A percentile compares a stretch with the other conserved stretches of the same genome.
These are phyloP conservation scores for Arothron firmamentum DNA, from an alignment of 2,113 vertebrate species.

Conservation along the genomic window DNA sequence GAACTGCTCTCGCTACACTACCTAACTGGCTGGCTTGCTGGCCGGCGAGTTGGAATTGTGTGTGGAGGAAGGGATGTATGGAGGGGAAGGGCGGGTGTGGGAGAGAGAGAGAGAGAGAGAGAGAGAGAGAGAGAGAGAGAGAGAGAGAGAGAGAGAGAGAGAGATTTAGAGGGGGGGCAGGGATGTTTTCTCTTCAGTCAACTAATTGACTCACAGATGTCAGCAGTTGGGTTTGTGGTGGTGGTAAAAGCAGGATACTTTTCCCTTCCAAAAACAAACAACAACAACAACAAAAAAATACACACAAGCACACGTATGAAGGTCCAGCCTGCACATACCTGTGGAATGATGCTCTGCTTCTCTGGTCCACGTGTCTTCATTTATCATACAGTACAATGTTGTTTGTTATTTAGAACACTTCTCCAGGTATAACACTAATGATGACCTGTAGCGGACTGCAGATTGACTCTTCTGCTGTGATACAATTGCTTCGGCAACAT, in stretches of 20 bases:
- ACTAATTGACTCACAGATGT: slow-evolving; percentile 78
- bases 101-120: slow-evolving; percentile 30
- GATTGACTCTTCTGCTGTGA: too few relatives aligned
- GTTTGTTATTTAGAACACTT: too few relatives aligned
- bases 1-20: slow-evolving; percentile 52
- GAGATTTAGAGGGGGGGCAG: slow-evolving; percentile 58
- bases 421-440: too few relatives aligned
- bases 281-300: slow-evolving; percentile 18
- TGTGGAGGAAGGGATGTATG: slow-evolving; percentile 57
- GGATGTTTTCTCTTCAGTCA: slow-evolving; percentile 74
- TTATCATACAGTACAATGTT: too few relatives aligned
- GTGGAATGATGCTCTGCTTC: slow-evolving; percentile 14
- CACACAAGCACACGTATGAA: not conserved
- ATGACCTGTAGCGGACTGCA: too few relatives aligned
- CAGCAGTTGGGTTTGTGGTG: slow-evolving; percentile 57
- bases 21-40: slow-evolving; percentile 44
- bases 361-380: slow-evolving; percentile 7
- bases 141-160: slow-evolving; percentile 28
- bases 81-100: slow-evolving; percentile 30
- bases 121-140: slow-evolving; percentile 37
- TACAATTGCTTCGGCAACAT: too few relatives aligned
- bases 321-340: slow-evolving; percentile 8
- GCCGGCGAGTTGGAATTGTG: slow-evolving; percentile 50
- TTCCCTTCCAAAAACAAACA: slow-evolving; percentile 45
- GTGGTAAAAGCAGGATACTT: slow-evolving; percentile 47